These are phyloP conservation scores for Limnephilus auricula DNA, from an alignment of 2,888 invertebrate species.

Conservation along the genomic window DNA sequence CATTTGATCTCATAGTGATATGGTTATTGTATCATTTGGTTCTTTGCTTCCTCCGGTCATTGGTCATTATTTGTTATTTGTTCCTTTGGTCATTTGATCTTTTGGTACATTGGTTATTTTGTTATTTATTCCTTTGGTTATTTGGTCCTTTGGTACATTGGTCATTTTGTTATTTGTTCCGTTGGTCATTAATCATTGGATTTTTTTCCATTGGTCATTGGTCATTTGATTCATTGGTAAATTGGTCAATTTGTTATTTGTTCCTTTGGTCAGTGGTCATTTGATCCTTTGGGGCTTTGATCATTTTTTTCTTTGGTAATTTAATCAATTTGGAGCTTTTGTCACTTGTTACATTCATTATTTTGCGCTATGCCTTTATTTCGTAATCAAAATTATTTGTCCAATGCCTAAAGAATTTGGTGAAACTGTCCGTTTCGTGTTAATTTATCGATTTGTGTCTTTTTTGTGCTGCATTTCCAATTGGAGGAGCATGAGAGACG, in stretches of 20 bases:
- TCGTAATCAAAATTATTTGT: neutral
- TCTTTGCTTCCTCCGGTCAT: too few species aligned
- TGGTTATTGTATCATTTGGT: too few species aligned
- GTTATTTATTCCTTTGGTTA: too few species aligned
- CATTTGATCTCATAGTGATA: neutral
- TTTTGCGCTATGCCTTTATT: neutral
- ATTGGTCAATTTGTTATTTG: neutral
- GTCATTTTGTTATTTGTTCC: neutral
- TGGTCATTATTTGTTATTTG: too few species aligned
- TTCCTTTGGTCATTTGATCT: too few species aligned
- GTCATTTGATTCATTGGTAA: neutral
- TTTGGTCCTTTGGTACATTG: too few species aligned
- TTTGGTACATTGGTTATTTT: too few species aligned
- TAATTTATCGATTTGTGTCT: constrained; percentile 43
- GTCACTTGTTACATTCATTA: neutral
- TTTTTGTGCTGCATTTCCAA: constrained; percentile 66
- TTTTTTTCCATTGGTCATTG: neutral
- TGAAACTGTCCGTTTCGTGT: constrained; percentile 23
- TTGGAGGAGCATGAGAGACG: constrained; percentile 67
- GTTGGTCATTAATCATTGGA: too few species aligned
- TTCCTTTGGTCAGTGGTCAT: too few species aligned
- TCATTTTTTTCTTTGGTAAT: neutral
- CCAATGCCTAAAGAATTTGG: neutral
- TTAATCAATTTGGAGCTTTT: neutral
- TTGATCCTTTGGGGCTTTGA: neutral